Conservation (phyloP, 2,797 vertebrate species). For the Sebastes vulpes region DNA sequence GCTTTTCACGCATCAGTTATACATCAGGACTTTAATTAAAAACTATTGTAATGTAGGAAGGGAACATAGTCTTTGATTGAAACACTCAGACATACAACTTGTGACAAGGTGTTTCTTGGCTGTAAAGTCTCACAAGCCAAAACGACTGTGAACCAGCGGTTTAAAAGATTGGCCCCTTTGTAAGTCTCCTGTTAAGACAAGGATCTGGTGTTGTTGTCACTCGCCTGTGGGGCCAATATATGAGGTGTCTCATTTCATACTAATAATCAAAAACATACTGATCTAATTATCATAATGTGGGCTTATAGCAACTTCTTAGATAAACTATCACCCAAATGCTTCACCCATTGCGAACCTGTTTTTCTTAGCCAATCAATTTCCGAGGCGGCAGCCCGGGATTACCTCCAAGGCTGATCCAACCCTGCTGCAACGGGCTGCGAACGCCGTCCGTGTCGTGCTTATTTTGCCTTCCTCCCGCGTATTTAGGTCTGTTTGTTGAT, state of each 20-base stretch:
- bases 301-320: constrained; percentile 60
- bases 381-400: constrained; percentile 71
- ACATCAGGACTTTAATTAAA: not conserved
- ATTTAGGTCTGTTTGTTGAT: constrained; percentile 75
- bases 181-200: constrained; percentile 45
- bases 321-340: constrained; percentile 61
- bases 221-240: constrained; percentile 17
- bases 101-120: not conserved
- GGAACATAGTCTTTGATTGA: not conserved
- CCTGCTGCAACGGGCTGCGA: constrained; percentile 25
- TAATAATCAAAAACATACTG: constrained; percentile 68
- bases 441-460: constrained; percentile 58
- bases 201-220: constrained; percentile 48
- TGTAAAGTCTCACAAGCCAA: not conserved
- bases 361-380: constrained; percentile 83
- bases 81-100: not conserved
- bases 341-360: constrained; percentile 57
- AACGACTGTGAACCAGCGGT: constrained; percentile 1
- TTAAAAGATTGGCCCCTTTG: constrained; percentile 22
- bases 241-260: constrained; percentile 61
- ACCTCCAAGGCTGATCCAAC: constrained; percentile 53
- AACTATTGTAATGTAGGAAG: not conserved
- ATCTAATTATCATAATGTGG: constrained; percentile 77
- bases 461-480: constrained; percentile 71
- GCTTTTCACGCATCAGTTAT: no score